Evolutionary conservation across 1,140 invertebrate species (phyloP).

Genomic region (Akabosia matsudoensis): DNA sequence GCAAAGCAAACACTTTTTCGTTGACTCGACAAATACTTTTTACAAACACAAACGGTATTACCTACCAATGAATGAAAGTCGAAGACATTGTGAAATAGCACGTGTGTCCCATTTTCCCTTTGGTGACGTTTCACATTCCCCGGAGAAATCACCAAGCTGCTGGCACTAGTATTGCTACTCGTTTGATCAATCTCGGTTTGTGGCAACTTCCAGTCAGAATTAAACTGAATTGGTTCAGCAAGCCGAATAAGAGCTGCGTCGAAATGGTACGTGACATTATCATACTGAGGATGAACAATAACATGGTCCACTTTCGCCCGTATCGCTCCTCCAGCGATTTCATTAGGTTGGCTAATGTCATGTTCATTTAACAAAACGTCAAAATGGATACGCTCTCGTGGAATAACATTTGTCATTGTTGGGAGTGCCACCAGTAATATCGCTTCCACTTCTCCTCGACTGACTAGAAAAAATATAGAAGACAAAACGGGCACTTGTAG

Average conservation of each 20-base stretch:
- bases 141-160: not conserved
- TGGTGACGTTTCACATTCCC: not conserved
- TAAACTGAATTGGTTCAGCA: slow-evolving; percentile 26
- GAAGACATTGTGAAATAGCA: not conserved
- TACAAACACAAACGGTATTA: not conserved
- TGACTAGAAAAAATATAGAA: not conserved
- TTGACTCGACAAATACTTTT: not conserved
- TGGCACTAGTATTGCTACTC: not conserved
- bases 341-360: slow-evolving; percentile 30
- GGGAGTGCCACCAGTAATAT: not conserved
- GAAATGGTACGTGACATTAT: slow-evolving; percentile 38
- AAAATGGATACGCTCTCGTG: slow-evolving; percentile 18
- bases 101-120: not conserved
- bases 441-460: not conserved
- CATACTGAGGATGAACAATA: slow-evolving; percentile 43
- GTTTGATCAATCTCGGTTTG: not conserved
- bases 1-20: not conserved
- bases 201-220: not conserved
- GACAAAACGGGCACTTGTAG: too few relatives aligned
- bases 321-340: slow-evolving; percentile 27
- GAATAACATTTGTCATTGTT: not conserved
- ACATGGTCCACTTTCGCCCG: slow-evolving; percentile 28
- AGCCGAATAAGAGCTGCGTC: slow-evolving; percentile 43
- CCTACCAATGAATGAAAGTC: slow-evolving; percentile 6
- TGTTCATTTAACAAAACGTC: slow-evolving; percentile 44